Base-by-base conservation (phyloP, 2,797 vertebrate genomes). In the Sebastes baramenuke region DNA sequence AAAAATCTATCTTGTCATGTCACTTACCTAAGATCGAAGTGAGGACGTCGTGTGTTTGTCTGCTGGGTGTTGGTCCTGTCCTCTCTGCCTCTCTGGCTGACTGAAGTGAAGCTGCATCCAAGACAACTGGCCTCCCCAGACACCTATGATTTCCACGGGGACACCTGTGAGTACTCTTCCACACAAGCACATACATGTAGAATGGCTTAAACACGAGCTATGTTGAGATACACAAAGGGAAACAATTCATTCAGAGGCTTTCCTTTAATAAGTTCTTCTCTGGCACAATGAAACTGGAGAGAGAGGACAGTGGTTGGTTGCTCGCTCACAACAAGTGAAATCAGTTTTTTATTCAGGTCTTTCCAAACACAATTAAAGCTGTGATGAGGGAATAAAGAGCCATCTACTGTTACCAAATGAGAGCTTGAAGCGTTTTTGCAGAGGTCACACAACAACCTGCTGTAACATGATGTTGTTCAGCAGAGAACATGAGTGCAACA, bases 101-200 rank as follows among this genome's bases (percentile, higher is more conserved):
- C 68, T 83, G 73, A 85, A 60, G 74, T 75, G 67, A 88, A 42
- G 65, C 77, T 62, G 92, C 92, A 87, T 82, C 94, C 94, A 94
- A 91, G 93, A 91, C 94, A 78, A 95, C 94, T 22, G 29, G 69
- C 75, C 62, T 90, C 94, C 91, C 91, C 62, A n/a, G 88, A 82
- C 72, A 25, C 20, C 5, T 10, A 6, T 9, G 12, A 10, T 82
- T 72, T 87, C 89, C 88, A 74, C 13, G 8, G 86, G 83, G 88
- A 89, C 84, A 84, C 59, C 64, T 54, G 60, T 4, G 65, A 59
- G 72, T 38, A 46, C 25, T 70, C 65, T 54, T 74, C 70, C 62
- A 25, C 32, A 68, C 29, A 64, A 27, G 55, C 58, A 56, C 5
- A 65, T 38, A 56, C 67, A 42, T 32, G 32, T 4, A 3, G 62